A percentile compares a stretch with the other conserved stretches of the same genome.
phyloP scores from a whole-genome alignment of 2,113 vertebrate species.

The Uropsilus gracilis region DNA sequence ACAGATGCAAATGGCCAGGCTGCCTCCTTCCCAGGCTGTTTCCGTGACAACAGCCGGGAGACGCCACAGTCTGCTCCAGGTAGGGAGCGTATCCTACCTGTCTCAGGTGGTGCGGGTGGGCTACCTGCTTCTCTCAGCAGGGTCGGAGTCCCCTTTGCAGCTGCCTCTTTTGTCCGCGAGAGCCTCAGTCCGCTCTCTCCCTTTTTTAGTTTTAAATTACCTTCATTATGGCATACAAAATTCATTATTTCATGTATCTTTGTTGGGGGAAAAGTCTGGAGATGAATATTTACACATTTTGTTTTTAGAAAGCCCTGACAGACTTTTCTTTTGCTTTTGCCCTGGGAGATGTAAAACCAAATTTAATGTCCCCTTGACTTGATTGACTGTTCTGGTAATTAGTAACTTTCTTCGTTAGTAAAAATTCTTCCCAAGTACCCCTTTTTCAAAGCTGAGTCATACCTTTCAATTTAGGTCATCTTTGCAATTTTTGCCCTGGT shows the following conservation, averaged over 20 bases:
- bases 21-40: too few species aligned
- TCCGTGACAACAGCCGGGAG: too few species aligned
- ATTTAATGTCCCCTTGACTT: constrained; percentile 50
- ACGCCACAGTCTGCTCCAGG: too few species aligned
- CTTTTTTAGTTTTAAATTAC: too few species aligned
- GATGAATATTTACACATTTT: constrained; percentile 77
- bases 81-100: too few species aligned
- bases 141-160: too few species aligned
- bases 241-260: constrained; percentile 49
- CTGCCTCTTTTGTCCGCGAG: too few species aligned
- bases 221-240: constrained; percentile 41
- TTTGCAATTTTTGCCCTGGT: background rate
- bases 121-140: too few species aligned
- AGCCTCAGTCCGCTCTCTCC: too few species aligned
- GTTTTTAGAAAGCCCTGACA: constrained; percentile 69
- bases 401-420: background rate
- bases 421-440: background rate
- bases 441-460: background rate
- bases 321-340: constrained; percentile 51
- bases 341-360: constrained; percentile 52
- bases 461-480: background rate
- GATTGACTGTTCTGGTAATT: constrained; percentile 4
- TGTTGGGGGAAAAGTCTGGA: constrained; percentile 56
- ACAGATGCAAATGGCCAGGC: too few species aligned
- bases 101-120: too few species aligned